Base-by-base conservation (phyloP, 2,888 invertebrate genomes). In the Rotaria magnacalcarata region DNA sequence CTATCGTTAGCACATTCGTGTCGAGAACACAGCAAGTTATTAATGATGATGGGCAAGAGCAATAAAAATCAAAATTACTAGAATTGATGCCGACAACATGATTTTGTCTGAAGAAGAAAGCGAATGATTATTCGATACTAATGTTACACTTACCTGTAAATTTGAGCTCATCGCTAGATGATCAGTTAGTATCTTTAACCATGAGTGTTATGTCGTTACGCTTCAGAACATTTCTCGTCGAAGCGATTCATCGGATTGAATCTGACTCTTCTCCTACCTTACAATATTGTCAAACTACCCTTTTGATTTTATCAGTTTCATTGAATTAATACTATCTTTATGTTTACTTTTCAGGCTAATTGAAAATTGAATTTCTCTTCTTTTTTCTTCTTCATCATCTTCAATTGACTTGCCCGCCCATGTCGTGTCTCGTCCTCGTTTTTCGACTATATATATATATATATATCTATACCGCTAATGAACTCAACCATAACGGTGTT, bases 401-500 rank as follows among this genome's bases (percentile, higher is more conserved):
- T 67, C 27, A 16, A 34, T 67, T 67, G 34, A 67, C 67, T 67
- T 67, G 67, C 67, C 67, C 67, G 67, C 67, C 67, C 34, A 67
- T 67, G 11, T 67, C 67, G 34, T 67, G 67, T 67, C 34, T 34
- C 14, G 6, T 52, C 16, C 14, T 67, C 34, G 34, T 67, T 34
- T 27, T 27, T 41, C 19, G 34, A 21, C 54, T 21, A 54, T 34
- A 34, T 34, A 34, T 34, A 34, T 34, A 34, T 34, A 34, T 34
- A 34, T 34, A 34, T 34, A 34, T 34, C 34, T 34, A 34, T 41
- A 41, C 34, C 67, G 67, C 34, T 67, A 67, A 67, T 67, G 67
- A 67, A 67, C 67, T 67, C 67, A 67, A 67, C 67, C 67, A 67
- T 67, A 67, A 67, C 67, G 67, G 67, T 67, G 67, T 67, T 34